Base-by-base conservation (phyloP, 2,113 vertebrate species). In the Scatophagus argus region DNA sequence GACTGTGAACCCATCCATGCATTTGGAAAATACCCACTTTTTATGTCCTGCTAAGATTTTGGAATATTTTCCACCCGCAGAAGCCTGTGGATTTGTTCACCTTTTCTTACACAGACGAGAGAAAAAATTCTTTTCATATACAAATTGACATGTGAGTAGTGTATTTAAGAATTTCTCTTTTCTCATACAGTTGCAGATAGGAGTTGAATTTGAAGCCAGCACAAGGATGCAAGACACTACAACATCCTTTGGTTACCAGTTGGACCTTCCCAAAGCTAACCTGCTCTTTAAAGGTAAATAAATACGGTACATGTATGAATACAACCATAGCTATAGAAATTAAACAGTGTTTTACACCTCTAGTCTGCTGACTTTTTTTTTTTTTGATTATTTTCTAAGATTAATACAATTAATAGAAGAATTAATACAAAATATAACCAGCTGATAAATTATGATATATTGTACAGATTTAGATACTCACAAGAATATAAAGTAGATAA, bases 181-280 rank as follows among this genome's bases (percentile, higher is more conserved):
- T 52, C 23, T 39, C 10, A 9, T 14, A 63, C 84, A 98, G 97
- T 90, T 98, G 78, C 97, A 98, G 87, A 89, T 98, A 3, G 97
- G 97, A 2, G 97, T 98, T 73, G 97, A 98, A 87, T 96, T 97
- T 54, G 96, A 98, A 87, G 96, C 96, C 73, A 98, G 92, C 91
- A 94, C 95, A 1, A 93, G 95, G 64, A 96, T 96, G 95, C 96
- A 97, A 89, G 97, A 98, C 56, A 98, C 96, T 0, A 95, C 95
- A 5, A 90, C 95, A 68, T 96, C 96, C 6, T 95, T 98, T 0
- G 97, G 96, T 44, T 98, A 98, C 88, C 97, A 97, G 92, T 76
- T 98, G 84, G 96, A 98, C 79, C 86, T 98, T 34, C 96, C 96
- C 39, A 97, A 97, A 92, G 96, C 97, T 73, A 97, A 98, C 86